Evolutionary conservation across 2,113 vertebrate species (phyloP), one percentile per base, ranked within the genome.

Genomic region (Scopus umbretta): DNA sequence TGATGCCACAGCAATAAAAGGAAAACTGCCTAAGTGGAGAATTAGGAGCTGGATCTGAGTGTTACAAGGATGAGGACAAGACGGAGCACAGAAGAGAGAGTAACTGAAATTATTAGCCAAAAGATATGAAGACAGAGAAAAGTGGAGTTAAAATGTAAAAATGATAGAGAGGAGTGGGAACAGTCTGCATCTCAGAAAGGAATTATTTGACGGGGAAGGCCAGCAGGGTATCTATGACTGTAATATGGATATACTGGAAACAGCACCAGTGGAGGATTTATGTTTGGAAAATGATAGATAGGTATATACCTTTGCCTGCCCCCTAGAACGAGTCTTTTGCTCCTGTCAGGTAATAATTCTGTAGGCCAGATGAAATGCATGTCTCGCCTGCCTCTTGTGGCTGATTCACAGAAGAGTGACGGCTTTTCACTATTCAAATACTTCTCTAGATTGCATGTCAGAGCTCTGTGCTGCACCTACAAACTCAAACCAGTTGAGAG

Each of bases 11-110:
- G 89, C 86, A 91, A 84, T 94, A 86, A 84, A 92, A 86, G 36
- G 80, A 94, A 96, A 89, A 71, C 61, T 92, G 88, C 83, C 80
- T 95, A 94, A 96, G 65, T 94, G 83, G 73, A 88, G 55, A 68
- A 47, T 73, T 80, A 42, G 75, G 65, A 83, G n/a, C 50, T 62
- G 83, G 75, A 72, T 55, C 63, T 55, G 55, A 76, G 45, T n/a
- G 40, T 86, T 86, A 34, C 25, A 58, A 40, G 62, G 45, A 61
- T 45, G 16, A 47, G 26, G 56, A 52, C 13, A 66, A 72, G 2
- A 45, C 8, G 40, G 34, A 82, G 36, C 34, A n/a, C 34, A 68
- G 23, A 72, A 79, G 49, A 86, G 61, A 58, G 15, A 63, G 30
- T 27, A 55, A 80, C 23, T 36, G 49, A 76, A 88, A 90, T 80